phyloP scores from a whole-genome alignment of 2,113 vertebrate species.

The Steatornis caripensis region DNA sequence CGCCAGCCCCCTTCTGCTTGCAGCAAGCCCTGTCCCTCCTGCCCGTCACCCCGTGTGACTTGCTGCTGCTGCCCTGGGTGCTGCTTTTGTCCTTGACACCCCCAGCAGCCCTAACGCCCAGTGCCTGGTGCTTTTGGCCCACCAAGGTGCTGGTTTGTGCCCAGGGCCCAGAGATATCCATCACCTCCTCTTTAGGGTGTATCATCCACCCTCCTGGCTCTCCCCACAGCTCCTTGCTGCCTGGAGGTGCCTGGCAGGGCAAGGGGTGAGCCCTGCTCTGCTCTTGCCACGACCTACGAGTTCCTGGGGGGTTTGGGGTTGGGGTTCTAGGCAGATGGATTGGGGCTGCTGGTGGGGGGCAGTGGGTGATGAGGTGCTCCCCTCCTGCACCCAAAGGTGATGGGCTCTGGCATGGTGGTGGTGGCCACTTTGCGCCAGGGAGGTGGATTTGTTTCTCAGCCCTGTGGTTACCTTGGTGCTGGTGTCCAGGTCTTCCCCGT shows the following conservation, averaged over 20 bases:
- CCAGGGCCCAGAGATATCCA: background rate
- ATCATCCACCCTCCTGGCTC: background rate
- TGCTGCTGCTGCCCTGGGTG: background rate
- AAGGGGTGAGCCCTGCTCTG: background rate
- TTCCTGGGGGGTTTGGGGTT: background rate
- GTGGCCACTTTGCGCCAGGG: background rate
- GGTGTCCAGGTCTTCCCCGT: background rate
- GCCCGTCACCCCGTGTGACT: fast-evolving
- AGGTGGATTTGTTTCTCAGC: background rate
- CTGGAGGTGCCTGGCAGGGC: background rate
- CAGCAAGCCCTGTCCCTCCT: background rate
- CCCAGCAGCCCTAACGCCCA: background rate
- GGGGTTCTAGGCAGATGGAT: background rate
- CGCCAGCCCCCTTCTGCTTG: background rate
- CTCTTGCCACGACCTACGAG: background rate
- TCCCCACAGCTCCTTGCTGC: background rate
- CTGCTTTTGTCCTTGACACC: background rate
- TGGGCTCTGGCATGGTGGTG: background rate
- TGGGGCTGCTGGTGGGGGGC: background rate
- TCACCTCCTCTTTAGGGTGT: background rate
- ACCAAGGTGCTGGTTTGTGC: background rate
- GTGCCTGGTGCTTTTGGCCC: background rate
- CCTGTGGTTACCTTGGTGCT: background rate
- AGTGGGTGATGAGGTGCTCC: background rate
- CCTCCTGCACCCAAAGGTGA: background rate